Evolutionary conservation across 1,140 invertebrate species (phyloP), one percentile per base, ranked within the genome.

Genomic region (Himalopsyche phryganea): DNA sequence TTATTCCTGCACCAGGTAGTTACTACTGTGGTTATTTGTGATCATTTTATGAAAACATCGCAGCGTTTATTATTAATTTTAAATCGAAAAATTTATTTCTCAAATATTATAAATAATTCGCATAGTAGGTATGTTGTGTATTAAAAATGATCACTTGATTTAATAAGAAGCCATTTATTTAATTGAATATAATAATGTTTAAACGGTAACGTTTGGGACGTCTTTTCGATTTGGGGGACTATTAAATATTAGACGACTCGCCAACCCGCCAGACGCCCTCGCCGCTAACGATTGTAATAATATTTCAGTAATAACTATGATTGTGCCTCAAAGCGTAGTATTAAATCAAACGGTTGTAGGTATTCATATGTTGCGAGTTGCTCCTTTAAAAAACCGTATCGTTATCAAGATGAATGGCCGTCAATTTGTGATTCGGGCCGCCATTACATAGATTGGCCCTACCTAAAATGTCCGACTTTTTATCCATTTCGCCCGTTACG

Each of bases 291-390:
- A 63, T 63, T 63, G 61, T 63, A 28, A 9, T 28, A 63, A 63
- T 63, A 53, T 63, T 63, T 56, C 48, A 47, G 61, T 63, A 63
- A 63, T 63, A 63, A 63, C 61, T 63, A 63, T 63, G 61, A 63
- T 63, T 63, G 57, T 57, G 61, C 61, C 61, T 63, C 57, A 63
- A 54, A 63, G 61, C 61, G 52, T 63, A 45, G 45, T 44, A 63
- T 63, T 63, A 63, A 63, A 60, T 63, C 57, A 51, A 60, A 63
- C 52, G 44, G 59, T 63, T 63, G 61, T 59, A 59, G 59, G 59
- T 57, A 58, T 58, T 18, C 49, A 38, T 28, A 13, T 18, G 23
- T 52, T 44, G 40, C 47, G 23, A 28, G 23, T 28, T 28, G 10
- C 48, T 18, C 5, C 19, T 19, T 44, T 49, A 19, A 18, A 19